Conservation (phyloP, 2,797 vertebrate genomes). For the Pseudochromis fuscus region DNA sequence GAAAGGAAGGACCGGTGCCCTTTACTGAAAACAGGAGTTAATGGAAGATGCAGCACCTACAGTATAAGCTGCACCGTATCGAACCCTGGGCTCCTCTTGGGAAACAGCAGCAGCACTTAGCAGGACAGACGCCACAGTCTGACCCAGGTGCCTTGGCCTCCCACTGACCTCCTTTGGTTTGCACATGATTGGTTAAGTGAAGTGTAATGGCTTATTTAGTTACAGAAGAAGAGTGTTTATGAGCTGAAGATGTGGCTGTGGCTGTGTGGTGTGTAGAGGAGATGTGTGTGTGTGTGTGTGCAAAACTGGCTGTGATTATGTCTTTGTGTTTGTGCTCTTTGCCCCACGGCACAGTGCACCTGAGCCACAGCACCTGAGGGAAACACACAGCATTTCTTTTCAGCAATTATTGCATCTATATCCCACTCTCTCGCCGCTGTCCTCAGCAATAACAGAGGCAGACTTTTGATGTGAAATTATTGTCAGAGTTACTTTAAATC, state of each 20-base stretch:
- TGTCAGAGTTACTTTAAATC: background rate
- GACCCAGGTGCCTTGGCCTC: conserved; percentile 35
- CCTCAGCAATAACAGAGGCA: no score
- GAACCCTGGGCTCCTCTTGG: conserved; percentile 29
- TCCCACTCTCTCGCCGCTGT: background rate
- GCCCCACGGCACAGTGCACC: conserved; percentile 28
- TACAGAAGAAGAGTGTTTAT: conserved; percentile 38
- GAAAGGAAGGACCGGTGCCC: conserved; percentile 21
- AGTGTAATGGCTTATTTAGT: conserved; percentile 46
- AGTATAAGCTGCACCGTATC: conserved; percentile 18
- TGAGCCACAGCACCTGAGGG: conserved; percentile 49
- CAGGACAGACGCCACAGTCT: conserved; percentile 14
- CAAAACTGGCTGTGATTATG: conserved; percentile 2
- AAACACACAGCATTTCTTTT: conserved; percentile 10
- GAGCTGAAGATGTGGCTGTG: conserved; percentile 5
- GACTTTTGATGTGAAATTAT: background rate
- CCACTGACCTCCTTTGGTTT: conserved; percentile 42
- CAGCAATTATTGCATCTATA: background rate
- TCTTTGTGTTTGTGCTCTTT: conserved; percentile 16
- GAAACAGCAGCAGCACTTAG: conserved; percentile 48
- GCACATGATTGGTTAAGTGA: conserved; percentile 50
- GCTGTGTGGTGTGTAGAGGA: conserved; percentile 2
- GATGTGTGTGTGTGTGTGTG: background rate
- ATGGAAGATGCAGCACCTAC: conserved; percentile 40
- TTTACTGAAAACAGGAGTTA: conserved; percentile 44